Conservation (phyloP, 2,888 invertebrate species). For the Argyra leucocephala region DNA sequence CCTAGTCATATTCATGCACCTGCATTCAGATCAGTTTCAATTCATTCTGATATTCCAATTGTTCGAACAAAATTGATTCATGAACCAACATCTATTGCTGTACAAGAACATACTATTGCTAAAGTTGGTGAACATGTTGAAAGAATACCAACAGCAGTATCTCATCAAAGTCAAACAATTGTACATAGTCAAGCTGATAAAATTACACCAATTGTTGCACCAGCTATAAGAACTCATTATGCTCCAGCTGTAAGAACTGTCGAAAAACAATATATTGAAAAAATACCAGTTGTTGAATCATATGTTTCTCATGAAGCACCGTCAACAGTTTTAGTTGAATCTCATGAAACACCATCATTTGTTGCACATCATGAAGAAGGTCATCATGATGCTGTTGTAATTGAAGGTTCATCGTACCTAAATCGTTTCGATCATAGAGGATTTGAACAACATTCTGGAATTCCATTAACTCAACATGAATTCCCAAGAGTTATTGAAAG, state of each 20-base stretch:
- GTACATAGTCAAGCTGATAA: conserved; percentile 44
- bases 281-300: conserved; percentile 24
- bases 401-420: neutral
- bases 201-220: conserved; percentile 31
- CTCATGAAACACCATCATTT: neutral
- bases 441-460: no score
- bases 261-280: conserved; percentile 24
- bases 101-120: conserved; percentile 36
- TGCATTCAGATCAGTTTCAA: neutral
- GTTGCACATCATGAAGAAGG: neutral
- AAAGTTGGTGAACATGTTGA: conserved; percentile 37
- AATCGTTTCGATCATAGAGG: neutral
- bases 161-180: conserved; percentile 49
- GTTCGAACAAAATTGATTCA: neutral
- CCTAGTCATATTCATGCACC: conserved; percentile 18
- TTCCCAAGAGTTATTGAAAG: neutral
- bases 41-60: neutral
- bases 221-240: conserved; percentile 33
- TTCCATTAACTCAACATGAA: neutral
- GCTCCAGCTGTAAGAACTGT: conserved; percentile 30
- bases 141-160: conserved; percentile 44
- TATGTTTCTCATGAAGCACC: neutral
- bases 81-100: conserved; percentile 33
- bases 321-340: neutral
- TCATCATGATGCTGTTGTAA: neutral